phyloP scores from a whole-genome alignment of 2,113 vertebrate genomes.

The Oreochromis niloticus region DNA sequence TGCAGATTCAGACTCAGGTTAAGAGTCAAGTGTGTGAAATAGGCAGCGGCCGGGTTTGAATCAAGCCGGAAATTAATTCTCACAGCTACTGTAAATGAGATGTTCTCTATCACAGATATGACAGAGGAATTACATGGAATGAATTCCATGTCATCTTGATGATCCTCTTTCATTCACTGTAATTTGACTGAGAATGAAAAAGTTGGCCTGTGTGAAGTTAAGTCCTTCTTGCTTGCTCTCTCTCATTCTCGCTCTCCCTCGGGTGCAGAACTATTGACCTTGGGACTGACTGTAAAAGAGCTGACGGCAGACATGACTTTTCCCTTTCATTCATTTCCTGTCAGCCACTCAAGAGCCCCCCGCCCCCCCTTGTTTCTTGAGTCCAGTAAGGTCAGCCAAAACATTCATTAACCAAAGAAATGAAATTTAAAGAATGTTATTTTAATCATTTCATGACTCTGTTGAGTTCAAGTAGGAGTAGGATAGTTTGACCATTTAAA shows the following conservation, averaged over 20 bases:
- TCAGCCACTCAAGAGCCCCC: not conserved
- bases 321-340: not conserved
- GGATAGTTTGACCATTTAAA: not conserved
- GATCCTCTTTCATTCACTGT: slow-evolving; percentile 22
- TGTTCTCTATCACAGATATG: slow-evolving; percentile 36
- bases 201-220: not conserved
- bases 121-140: slow-evolving; percentile 42
- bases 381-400: not conserved
- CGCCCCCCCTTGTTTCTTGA: not conserved
- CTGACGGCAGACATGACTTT: slow-evolving; percentile 1
- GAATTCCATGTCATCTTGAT: slow-evolving; percentile 31
- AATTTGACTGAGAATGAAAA: slow-evolving; percentile 14
- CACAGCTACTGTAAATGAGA: slow-evolving; percentile 44
- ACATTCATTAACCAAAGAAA: not conserved
- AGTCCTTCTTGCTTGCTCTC: not conserved
- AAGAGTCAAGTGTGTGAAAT: slow-evolving; percentile 55
- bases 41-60: not conserved
- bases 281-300: not conserved
- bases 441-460: not conserved
- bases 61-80: slow-evolving; percentile 31
- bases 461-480: not conserved
- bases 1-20: slow-evolving; percentile 17
- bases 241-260: not conserved
- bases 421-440: not conserved
- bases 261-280: slow-evolving; percentile 34